Evolutionary conservation across 2,888 invertebrate species (phyloP).

Genomic region (Dioctria rufipes): DNA sequence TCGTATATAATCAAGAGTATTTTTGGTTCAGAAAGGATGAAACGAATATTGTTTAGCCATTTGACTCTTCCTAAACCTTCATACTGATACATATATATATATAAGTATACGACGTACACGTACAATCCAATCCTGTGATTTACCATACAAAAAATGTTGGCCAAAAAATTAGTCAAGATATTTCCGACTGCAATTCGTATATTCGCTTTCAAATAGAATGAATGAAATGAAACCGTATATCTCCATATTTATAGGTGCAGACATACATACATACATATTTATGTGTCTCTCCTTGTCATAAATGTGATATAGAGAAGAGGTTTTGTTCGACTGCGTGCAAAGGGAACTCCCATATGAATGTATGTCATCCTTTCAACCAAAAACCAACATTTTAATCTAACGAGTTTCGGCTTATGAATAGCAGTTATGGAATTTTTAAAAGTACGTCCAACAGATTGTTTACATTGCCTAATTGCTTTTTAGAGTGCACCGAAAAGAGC

Average conservation of each 20-base stretch:
- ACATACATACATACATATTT: no score
- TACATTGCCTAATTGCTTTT: conserved; percentile 2
- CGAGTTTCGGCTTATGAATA: background rate
- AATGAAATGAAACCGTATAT: background rate
- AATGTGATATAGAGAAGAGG: no score
- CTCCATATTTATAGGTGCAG: no score
- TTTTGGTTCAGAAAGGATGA: no score
- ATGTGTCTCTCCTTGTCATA: no score
- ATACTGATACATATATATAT: no score
- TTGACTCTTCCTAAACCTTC: no score
- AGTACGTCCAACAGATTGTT: background rate
- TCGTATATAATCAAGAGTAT: no score
- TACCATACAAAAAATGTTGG: background rate
- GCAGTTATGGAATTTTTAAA: background rate
- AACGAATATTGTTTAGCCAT: no score
- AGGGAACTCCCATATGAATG: background rate
- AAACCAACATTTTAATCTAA: background rate
- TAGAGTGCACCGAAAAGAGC: background rate
- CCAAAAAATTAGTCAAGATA: conserved; percentile 1
- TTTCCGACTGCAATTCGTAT: background rate
- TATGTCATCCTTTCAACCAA: background rate
- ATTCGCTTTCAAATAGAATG: background rate
- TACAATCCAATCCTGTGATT: background rate
- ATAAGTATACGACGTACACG: no score
- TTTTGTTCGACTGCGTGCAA: background rate